phyloP scores from a whole-genome alignment of 2,888 invertebrate genomes.

The Cryptus viduatorius region DNA sequence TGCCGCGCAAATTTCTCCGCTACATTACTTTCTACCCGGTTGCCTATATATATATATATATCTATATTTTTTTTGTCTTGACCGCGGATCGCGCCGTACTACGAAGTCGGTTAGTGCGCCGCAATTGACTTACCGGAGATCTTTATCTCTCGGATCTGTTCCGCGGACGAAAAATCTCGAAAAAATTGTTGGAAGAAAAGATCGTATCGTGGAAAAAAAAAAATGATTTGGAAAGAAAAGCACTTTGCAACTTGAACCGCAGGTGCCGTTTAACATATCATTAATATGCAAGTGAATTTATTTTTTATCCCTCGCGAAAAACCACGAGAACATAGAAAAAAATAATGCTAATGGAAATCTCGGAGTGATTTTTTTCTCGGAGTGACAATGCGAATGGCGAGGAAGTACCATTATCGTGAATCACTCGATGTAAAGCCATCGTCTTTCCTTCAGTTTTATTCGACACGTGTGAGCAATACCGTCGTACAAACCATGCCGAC shows the following conservation, averaged over 20 bases:
- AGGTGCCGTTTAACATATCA: too few species aligned
- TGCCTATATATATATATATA: slow-evolving; percentile 38
- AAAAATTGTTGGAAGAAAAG: background rate
- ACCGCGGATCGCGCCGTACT: slow-evolving; percentile 1
- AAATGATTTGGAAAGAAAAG: too few species aligned
- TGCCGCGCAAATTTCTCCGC: slow-evolving; percentile 63
- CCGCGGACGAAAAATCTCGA: slow-evolving; percentile 14
- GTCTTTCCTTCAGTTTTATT: background rate
- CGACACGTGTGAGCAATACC: slow-evolving; percentile 14
- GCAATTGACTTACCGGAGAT: slow-evolving; percentile 21
- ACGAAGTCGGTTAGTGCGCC: slow-evolving; percentile 28
- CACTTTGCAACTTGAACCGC: too few species aligned
- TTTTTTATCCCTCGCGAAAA: background rate
- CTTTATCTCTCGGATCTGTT: slow-evolving; percentile 43
- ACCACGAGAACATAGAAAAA: background rate
- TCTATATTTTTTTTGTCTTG: slow-evolving; percentile 33
- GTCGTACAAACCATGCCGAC: background rate
- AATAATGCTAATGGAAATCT: background rate
- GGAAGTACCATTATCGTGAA: slow-evolving; percentile 1
- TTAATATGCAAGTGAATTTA: too few species aligned
- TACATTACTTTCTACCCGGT: slow-evolving; percentile 68
- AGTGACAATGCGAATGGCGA: background rate
- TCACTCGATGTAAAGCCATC: background rate
- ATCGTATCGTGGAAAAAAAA: too few species aligned
- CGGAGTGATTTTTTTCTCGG: background rate